These are phyloP conservation scores for Drosophila micromelanica DNA, from an alignment of 1,140 invertebrate genomes.

Conservation along the genomic window DNA sequence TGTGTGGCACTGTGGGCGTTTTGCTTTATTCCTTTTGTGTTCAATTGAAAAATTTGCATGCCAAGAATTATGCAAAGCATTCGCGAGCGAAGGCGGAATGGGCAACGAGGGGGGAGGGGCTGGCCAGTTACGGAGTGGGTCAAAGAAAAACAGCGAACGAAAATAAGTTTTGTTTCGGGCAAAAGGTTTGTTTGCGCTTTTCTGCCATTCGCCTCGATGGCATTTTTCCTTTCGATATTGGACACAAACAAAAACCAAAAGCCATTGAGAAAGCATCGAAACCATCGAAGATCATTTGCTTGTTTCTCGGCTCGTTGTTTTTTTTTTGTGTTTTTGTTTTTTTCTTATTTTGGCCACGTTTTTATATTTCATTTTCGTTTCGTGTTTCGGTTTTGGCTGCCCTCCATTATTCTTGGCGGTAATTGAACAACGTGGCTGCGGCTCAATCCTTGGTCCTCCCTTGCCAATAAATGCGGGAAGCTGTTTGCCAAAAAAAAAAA, in stretches of 20 bases:
- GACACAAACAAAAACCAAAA: constrained; percentile 40
- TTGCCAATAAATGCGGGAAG: constrained; percentile 63
- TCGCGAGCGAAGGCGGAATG: constrained; percentile 12
- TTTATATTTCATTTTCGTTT: constrained; percentile 48
- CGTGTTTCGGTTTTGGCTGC: constrained; percentile 52
- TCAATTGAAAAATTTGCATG: constrained; percentile 82
- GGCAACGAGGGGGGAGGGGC: not conserved
- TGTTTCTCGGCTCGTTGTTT: constrained; percentile 12
- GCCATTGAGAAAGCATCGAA: constrained; percentile 60
- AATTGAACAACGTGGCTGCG: constrained; percentile 72
- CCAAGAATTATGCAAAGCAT: constrained; percentile 75
- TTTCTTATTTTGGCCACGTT: constrained; percentile 33
- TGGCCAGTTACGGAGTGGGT: constrained; percentile 29
- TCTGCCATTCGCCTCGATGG: constrained; percentile 28
- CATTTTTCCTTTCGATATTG: constrained; percentile 37
- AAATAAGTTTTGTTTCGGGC: constrained; percentile 46
- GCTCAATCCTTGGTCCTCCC: constrained; percentile 42
- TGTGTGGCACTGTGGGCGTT: constrained; percentile 51
- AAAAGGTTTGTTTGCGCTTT: constrained; percentile 65
- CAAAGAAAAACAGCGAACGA: constrained; percentile 51
- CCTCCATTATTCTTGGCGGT: constrained; percentile 75
- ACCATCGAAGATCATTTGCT: constrained; percentile 74
- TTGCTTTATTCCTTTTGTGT: constrained; percentile 69
- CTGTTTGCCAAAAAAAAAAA: constrained; percentile 50
- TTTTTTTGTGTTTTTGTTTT: constrained; percentile 17